Evolutionary conservation across 2,888 invertebrate species (phyloP).

Genomic region (Pristionchus japonicus): DNA sequence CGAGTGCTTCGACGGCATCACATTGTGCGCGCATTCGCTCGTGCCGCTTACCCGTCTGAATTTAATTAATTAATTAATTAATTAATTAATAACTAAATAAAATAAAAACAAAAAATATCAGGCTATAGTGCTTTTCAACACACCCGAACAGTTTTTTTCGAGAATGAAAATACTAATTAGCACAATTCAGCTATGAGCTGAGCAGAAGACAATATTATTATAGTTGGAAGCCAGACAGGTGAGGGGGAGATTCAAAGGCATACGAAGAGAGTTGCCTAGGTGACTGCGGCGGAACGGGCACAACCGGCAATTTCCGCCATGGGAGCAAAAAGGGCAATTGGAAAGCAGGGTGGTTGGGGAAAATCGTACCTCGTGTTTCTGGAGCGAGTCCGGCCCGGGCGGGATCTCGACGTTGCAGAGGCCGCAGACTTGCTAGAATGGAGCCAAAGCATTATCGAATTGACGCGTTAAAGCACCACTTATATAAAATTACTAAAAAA

Average conservation of each 20-base stretch:
- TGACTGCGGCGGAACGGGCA: neutral
- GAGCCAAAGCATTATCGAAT: neutral
- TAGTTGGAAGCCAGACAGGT: neutral
- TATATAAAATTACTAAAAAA: too few species aligned
- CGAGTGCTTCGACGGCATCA: slow-evolving; percentile 39
- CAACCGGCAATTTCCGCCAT: neutral
- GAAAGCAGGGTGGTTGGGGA: neutral
- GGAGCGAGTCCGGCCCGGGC: slow-evolving; percentile 7
- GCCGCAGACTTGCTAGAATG: neutral
- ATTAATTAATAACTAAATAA: neutral
- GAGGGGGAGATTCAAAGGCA: neutral
- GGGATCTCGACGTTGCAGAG: slow-evolving; percentile 37
- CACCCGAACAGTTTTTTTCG: too few species aligned
- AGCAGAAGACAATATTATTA: neutral
- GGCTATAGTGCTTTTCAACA: too few species aligned
- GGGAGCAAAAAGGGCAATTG: slow-evolving; percentile 12
- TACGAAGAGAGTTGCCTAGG: slow-evolving; percentile 35
- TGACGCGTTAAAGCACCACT: neutral
- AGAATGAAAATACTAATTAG: too few species aligned
- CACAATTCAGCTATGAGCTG: too few species aligned
- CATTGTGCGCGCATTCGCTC: slow-evolving; percentile 35
- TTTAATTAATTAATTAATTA: neutral
- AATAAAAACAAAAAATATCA: neutral
- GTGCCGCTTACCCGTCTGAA: slow-evolving; percentile 51
- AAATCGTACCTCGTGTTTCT: slow-evolving; percentile 13